Conservation (phyloP, 2,113 vertebrate genomes). For the Eudyptes chrysolophus region DNA sequence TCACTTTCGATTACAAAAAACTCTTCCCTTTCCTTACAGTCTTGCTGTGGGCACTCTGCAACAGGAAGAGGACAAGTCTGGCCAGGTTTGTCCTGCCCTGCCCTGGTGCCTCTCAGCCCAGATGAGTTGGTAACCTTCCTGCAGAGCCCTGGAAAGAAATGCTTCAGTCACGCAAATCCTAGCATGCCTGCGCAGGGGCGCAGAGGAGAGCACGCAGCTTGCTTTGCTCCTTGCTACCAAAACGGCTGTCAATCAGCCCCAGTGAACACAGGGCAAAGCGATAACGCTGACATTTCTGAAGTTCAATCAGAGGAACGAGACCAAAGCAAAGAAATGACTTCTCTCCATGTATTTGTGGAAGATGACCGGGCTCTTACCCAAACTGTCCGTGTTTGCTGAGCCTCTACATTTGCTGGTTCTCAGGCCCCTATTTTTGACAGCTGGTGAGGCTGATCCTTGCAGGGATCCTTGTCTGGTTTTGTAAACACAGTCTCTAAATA, state of each 20-base stretch:
- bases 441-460: not conserved
- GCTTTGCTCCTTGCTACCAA: not conserved
- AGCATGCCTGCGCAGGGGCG: not conserved
- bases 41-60: not conserved
- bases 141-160: not conserved
- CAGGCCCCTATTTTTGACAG: not conserved
- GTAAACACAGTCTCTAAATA: not conserved
- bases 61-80: slow-evolving; percentile 17
- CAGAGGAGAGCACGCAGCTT: accelerated
- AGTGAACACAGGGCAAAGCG: accelerated
- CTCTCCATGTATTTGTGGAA: not conserved
- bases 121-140: not conserved
- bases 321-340: not conserved
- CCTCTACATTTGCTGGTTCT: not conserved
- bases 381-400: accelerated
- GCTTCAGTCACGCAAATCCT: not conserved
- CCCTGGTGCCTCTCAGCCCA: not conserved
- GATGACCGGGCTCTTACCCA: accelerated
- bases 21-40: not conserved
- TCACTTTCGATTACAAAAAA: not conserved
- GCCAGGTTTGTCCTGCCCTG: slow-evolving; percentile 28
- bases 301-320: accelerated
- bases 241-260: not conserved
- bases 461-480: not conserved
- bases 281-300: accelerated